Percentiles rank a stretch among this genome's conserved stretches.
phyloP scores from a whole-genome alignment of 2,888 invertebrate genomes.

The Syrista parreyssii region DNA sequence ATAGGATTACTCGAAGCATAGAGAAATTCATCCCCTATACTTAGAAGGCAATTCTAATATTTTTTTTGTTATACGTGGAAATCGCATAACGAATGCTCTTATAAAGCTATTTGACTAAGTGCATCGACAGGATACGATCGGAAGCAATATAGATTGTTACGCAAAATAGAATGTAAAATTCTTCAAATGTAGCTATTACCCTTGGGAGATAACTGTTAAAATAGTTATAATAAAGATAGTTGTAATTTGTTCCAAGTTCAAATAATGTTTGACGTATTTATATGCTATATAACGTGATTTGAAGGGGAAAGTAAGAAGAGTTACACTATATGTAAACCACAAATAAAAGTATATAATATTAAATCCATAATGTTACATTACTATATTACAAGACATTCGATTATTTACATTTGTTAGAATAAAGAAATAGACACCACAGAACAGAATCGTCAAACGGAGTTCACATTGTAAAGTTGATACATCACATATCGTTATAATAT shows the following conservation, averaged over 20 bases:
- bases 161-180: no score
- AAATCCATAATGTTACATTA: neutral
- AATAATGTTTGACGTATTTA: neutral
- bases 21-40: neutral
- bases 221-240: no score
- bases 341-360: neutral
- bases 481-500: neutral
- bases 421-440: neutral
- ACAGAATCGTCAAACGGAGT: neutral
- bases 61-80: no score
- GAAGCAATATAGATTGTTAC: no score
- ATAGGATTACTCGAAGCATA: neutral
- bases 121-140: no score
- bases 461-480: neutral
- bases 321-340: neutral
- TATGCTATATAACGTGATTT: neutral
- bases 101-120: no score
- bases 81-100: no score
- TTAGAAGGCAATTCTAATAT: neutral
- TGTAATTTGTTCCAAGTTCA: neutral
- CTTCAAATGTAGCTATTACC: no score
- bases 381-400: neutral
- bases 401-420: neutral
- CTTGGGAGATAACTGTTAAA: no score
- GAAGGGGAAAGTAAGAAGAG: neutral